Evolutionary conservation across 2,797 vertebrate genomes (phyloP), one percentile per base, ranked within the genome.

Genomic region (Lepilemur septentrionalis): DNA sequence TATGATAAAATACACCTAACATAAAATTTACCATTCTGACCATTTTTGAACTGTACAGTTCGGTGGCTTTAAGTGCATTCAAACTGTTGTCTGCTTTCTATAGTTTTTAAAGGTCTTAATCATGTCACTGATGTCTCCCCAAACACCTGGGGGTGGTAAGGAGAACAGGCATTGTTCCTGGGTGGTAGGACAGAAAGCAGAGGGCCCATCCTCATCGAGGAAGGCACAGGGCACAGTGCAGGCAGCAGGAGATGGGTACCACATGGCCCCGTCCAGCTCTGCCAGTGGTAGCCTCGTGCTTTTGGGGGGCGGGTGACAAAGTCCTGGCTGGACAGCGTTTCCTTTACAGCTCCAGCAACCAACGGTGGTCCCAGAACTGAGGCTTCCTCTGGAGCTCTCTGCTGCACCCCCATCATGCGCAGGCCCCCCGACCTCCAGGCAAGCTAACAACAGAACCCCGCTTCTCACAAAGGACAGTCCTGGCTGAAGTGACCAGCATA

Each of bases 11-110:
- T 4, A 46, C 0, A 35, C 12, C 4, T 14, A 43, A 46, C 17
- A 5, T 17, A 30, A 38, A 14, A 9, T 4, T 5, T 8, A 35
- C 46, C 69, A 11, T 12, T 32, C 25, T 59, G 17, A 4, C 32
- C 41, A 3, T 1, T 9, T 32, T 55, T 20, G 32, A 3, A 5
- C 43, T 2, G 5, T 0, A 9, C n/a, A 43, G 7, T 7, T 11
- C 35, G 35, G 57, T 12, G 32, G 30, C 14, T 0, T 7, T 2
- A 14, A 23, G 28, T 14, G 5, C 48, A 3, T 3, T 81, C 41
- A 32, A 0, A 10, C 41, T 0, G 9, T 2, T 55, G 8, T 10
- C 5, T 5, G 50, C 48, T 18, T 10, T 0, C 14, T 2, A 0
- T 15, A 7, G 20, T 1, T 52, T n/a, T 0, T 30, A 0, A 30